Base-by-base conservation (phyloP, 2,797 vertebrate species). In the Eulemur coronatus region DNA sequence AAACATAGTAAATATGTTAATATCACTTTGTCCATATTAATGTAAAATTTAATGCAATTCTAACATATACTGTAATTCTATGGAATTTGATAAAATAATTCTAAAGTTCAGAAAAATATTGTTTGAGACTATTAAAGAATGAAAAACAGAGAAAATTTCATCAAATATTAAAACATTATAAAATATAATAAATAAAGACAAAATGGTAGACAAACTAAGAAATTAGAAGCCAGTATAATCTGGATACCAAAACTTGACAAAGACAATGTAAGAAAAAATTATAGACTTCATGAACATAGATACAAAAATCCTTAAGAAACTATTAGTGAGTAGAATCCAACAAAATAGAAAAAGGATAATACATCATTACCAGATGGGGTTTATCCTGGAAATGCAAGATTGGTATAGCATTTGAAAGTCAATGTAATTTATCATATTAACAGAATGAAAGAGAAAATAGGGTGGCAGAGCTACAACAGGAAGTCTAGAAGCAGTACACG, bases 71-170 rank as follows among this genome's bases (percentile, higher is more conserved):
- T 85, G 0, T 63, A 93, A 1, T 63, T 91, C 33, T 88, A 3
- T 84, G 30, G n/a, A 81, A 84, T 75, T 91, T 93, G 46, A 46
- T 94, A 67, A 92, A 88, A 81, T 95, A 73, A 67, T 80, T 93
- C 3, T 82, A 52, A 93, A 81, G 26, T 75, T 93, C 20, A 84
- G 80, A 89, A 85, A 89, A 95, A 67, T 72, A 69, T 69, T 95
- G 70, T 85, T 79, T 86, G 50, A 91, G 26, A 76, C 14, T 87
- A 93, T 35, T 84, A 4, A 92, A 84, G 69, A 95, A 82, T 84
- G 48, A 91, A 90, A 97, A 95, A 43, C 0, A 4, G 17, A 63
- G 20, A 72, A 50, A 81, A 35, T 84, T 80, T 89, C 86, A 57
- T 87, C 43, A 92, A 41, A 59, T 91, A 84, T 73, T 24, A 95